Conservation (phyloP, 2,113 vertebrate genomes). For the Macaca fascicularis region T2T-MFA8v1.1 NC_088392.1:69505001-69505500, state of each 20-base stretch:
- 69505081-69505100: background rate
- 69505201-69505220: background rate
- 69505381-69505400: background rate
- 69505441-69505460: background rate
- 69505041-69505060: background rate
- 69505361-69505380: constrained; percentile 60
- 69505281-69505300: constrained; percentile 67
- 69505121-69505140: constrained; percentile 37
- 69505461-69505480: background rate
- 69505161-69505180: constrained; percentile 42
- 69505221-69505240: background rate
- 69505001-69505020: too few species aligned
- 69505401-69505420: background rate
- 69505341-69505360: constrained; percentile 58
- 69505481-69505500: background rate
- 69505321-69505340: constrained; percentile 64
- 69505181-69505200: constrained; percentile 40
- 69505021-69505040: background rate
- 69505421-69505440: too few species aligned
- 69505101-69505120: background rate
- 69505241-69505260: constrained; percentile 56
- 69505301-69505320: constrained; percentile 69
- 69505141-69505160: constrained; percentile 30
- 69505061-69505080: background rate
- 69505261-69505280: constrained; percentile 58